Evolutionary conservation across 2,888 invertebrate genomes (phyloP), one percentile per base, ranked within the genome.

Genomic region (Brachynemurus nebulosus): DNA sequence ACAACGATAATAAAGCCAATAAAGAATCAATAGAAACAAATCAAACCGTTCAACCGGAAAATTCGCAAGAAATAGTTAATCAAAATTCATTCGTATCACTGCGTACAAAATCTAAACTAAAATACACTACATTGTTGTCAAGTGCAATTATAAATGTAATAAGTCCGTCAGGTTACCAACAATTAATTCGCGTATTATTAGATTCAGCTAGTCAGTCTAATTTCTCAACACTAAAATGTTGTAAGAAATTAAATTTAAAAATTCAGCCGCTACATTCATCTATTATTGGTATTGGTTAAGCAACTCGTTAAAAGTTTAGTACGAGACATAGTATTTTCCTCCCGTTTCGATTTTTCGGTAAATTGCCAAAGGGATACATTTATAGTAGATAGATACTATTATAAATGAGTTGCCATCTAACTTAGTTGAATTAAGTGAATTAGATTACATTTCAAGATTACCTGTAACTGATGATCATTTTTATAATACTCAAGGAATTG

Each of bases 341-440:
- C 36, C 17, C 11, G 36, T 3, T 36, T 36, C 14, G 14, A 36
- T 7, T 18, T 17, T 14, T 11, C 14, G 11, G 17, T 16, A 12
- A 14, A 18, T 3, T 36, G 18, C 14, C n/a, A n/a, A 16, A 17
- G 14, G 17, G 14, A 36, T 36, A 17, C 18, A 3, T 36, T 11
- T 9, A 14, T 36, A 12, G 36, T 36, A 36, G 36, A 36, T n/a
- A n/a, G n/a, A n/a, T 36, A 36, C 14, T 16, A 36, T 36, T 35
- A 35, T 16, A 9, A 16, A 35, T 17, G 16, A 35, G 16, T 12
- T 35, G 16, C 35, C 35, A 3, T 14, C 14, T 12, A 5, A 14
- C 11, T 11, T n/a, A n/a, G 36, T 36, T 12, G 11, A 36, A 12
- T 16, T 17, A 12, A 18, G 17, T 3, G 4, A 16, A 3, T 17